Percentiles rank a stretch among this genome's conserved stretches.
Evolutionary conservation across 2,888 invertebrate species (phyloP).

Genomic region (Acleris literana): DNA sequence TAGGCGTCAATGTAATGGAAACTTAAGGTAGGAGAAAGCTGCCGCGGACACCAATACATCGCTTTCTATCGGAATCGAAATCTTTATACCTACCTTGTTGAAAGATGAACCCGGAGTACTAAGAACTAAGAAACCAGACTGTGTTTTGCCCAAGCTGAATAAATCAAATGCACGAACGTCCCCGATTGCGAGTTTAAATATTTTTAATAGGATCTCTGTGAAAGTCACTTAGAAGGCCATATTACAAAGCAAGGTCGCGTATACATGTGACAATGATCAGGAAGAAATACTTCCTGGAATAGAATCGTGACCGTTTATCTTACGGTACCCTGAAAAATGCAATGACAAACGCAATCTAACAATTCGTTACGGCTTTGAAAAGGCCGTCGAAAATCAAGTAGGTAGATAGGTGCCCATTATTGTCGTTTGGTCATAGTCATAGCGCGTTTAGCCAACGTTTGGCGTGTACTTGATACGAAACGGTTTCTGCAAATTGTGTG

Average conservation of each 20-base stretch:
- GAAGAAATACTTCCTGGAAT: slow-evolving; percentile 27
- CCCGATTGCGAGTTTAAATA: background rate
- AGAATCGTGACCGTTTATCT: slow-evolving; percentile 16
- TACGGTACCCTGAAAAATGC: slow-evolving; percentile 29
- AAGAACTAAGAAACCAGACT: no score
- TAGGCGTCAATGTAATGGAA: slow-evolving; percentile 1
- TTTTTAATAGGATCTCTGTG: slow-evolving; percentile 4
- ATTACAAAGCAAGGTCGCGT: slow-evolving; percentile 17
- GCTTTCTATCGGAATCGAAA: slow-evolving; percentile 33
- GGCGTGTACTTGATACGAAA: slow-evolving; percentile 34
- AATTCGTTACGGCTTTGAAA: slow-evolving; percentile 47
- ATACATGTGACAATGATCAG: slow-evolving; percentile 25
- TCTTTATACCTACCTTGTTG: slow-evolving; percentile 16
- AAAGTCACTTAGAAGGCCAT: slow-evolving; percentile 26
- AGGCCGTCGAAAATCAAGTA: slow-evolving; percentile 35
- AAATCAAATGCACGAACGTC: no score
- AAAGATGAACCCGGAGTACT: background rate
- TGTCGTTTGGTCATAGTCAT: slow-evolving; percentile 36
- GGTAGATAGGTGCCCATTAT: slow-evolving; percentile 25
- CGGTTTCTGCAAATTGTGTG: slow-evolving; percentile 27
- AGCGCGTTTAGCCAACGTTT: slow-evolving; percentile 16
- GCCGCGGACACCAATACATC: slow-evolving; percentile 16
- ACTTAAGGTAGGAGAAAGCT: slow-evolving; percentile 32
- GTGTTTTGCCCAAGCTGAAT: no score
- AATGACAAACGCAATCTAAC: slow-evolving; percentile 42